phyloP scores from a whole-genome alignment of 2,888 invertebrate species.

The Euproctis similis region DNA sequence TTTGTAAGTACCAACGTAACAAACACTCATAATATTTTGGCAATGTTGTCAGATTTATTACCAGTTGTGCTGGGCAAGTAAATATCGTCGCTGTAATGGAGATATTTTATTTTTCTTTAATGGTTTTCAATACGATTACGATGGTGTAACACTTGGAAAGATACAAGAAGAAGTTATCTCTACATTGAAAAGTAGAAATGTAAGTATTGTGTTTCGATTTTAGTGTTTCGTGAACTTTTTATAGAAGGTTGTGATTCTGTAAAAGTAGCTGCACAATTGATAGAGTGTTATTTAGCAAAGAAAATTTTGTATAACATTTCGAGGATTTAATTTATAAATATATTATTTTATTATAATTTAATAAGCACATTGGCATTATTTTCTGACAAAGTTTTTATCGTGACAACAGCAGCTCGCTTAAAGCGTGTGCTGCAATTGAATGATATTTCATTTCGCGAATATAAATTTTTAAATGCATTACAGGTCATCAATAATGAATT shows the following conservation, averaged over 20 bases:
- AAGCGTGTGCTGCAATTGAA: slow-evolving; percentile 30
- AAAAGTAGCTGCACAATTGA: slow-evolving; percentile 71
- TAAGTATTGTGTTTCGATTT: slow-evolving; percentile 43
- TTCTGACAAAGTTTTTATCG: slow-evolving; percentile 23
- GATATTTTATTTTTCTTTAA: slow-evolving; percentile 63
- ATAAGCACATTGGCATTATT: slow-evolving; percentile 11
- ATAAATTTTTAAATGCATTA: slow-evolving; percentile 64
- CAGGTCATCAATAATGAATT: slow-evolving; percentile 59
- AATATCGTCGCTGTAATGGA: slow-evolving; percentile 60
- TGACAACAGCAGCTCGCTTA: slow-evolving; percentile 21
- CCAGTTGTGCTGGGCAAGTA: slow-evolving; percentile 69
- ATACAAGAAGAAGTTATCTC: slow-evolving; percentile 35
- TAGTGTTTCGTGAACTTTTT: slow-evolving; percentile 67
- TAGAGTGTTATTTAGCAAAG: slow-evolving; percentile 61
- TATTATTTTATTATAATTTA: slow-evolving; percentile 14
- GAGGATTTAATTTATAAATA: slow-evolving; percentile 13
- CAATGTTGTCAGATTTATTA: slow-evolving; percentile 70
- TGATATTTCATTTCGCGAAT: slow-evolving; percentile 51
- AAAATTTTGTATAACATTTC: slow-evolving; percentile 43
- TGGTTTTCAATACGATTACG: slow-evolving; percentile 46
- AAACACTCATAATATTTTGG: slow-evolving; percentile 43
- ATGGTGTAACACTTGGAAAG: slow-evolving; percentile 40
- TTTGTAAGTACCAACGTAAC: slow-evolving; percentile 57
- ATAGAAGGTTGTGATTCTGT: slow-evolving; percentile 66
- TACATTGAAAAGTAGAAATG: slow-evolving; percentile 34